A percentile compares a stretch with the other conserved stretches of the same genome.
phyloP scores from a whole-genome alignment of 2,113 vertebrate species.

The Ia io region DNA sequence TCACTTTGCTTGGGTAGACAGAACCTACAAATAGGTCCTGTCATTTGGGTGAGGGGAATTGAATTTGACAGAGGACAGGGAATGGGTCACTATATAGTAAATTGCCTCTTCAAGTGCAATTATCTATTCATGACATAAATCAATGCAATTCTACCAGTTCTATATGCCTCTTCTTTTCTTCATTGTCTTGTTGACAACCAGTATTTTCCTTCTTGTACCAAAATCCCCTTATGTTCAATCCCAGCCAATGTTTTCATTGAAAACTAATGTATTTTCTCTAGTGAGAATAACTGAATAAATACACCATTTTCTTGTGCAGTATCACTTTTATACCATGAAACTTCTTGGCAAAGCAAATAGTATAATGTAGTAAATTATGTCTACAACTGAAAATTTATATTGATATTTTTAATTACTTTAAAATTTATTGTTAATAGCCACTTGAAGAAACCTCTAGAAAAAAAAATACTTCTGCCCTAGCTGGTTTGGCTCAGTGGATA shows the following conservation, averaged over 20 bases:
- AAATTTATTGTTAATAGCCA: not conserved
- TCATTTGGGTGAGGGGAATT: constrained; percentile 10
- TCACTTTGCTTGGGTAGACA: not conserved
- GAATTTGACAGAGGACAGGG: constrained; percentile 31
- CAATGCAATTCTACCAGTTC: not conserved
- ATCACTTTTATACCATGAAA: not conserved
- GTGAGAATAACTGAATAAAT: not conserved
- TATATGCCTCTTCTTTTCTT: not conserved
- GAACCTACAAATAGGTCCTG: not conserved
- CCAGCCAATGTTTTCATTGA: not conserved
- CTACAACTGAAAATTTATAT: not conserved
- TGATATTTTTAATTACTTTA: constrained; percentile 11
- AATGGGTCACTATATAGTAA: constrained; percentile 8
- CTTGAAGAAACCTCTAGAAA: not conserved
- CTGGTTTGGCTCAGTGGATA: no score
- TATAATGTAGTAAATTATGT: not conserved
- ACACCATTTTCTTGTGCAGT: not conserved
- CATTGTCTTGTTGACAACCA: not conserved
- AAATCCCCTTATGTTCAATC: not conserved
- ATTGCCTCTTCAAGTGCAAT: constrained; percentile 47
- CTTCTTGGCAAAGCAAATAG: not conserved
- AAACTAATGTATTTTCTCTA: not conserved
- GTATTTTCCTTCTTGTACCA: not conserved
- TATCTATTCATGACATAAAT: constrained; percentile 60
- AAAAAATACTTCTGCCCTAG: not conserved